These are phyloP conservation scores for Dinoponera quadriceps DNA, from an alignment of 1,140 invertebrate genomes.

Conservation along the genomic window DNA sequence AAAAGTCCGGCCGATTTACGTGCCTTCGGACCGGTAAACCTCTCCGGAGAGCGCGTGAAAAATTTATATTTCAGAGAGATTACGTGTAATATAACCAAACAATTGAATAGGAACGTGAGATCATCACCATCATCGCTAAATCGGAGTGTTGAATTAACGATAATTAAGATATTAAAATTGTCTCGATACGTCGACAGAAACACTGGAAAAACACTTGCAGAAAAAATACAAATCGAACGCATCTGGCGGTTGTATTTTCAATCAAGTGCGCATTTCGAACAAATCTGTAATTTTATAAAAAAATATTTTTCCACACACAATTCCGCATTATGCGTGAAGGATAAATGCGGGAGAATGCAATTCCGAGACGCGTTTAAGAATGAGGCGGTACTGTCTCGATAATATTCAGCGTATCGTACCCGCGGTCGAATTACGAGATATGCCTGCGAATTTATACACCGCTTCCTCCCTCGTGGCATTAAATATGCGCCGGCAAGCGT, in stretches of 20 bases:
- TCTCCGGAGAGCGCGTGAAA: neutral
- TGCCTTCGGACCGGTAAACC: neutral
- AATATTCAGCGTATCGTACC: constrained; percentile 53
- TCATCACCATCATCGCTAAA: too few species aligned
- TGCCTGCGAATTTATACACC: constrained; percentile 36
- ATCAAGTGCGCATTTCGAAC: too few species aligned
- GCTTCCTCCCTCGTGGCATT: neutral
- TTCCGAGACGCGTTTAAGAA: neutral
- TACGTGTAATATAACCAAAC: too few species aligned
- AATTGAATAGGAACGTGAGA: too few species aligned
- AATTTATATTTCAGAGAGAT: neutral
- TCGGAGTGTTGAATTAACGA: too few species aligned
- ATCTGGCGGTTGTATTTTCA: too few species aligned
- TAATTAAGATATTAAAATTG: too few species aligned
- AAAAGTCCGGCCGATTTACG: constrained; percentile 1
- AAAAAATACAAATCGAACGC: too few species aligned
- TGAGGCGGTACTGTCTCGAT: constrained; percentile 24
- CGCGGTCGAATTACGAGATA: constrained; percentile 35
- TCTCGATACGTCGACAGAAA: too few species aligned
- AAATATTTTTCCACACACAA: neutral
- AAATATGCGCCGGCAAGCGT: constrained; percentile 17
- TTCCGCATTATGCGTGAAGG: neutral
- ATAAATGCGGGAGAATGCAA: neutral
- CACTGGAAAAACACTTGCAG: too few species aligned
- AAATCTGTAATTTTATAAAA: constrained; percentile 10